Evolutionary conservation across 2,888 invertebrate species (phyloP), one percentile per base, ranked within the genome.

Genomic region (Eucriotettix oculatus): DNA sequence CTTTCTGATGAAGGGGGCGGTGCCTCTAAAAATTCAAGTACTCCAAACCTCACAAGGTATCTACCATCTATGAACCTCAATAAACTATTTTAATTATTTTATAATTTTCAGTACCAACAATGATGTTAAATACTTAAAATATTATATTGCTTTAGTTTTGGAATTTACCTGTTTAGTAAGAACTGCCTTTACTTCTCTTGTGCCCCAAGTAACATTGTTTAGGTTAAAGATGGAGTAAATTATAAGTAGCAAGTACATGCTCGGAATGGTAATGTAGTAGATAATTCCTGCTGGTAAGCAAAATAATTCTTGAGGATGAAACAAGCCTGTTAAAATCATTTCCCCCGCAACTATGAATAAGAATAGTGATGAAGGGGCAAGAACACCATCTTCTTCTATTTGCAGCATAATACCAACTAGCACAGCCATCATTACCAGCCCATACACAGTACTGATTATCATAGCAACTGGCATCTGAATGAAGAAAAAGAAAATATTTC

Each of bases 121-220:
- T 29, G 29, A 29, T 29, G 29, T 29, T 29, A 29, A 29, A 29
- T 29, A 29, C 29, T 29, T 29, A 29, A 29, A 29, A 29, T 29
- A 29, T 29, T 5, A 29, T 29, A 29, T 29, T 29, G 7, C 29
- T 5, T 29, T 29, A 29, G 2, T 29, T 29, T 29, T 29, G 29
- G 54, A 52, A 54, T 59, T 16, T 40, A 64, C 71, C 70, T 64
- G 66, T 54, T 63, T 62, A 10, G 67, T 68, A 64, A 68, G 70
- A 68, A 73, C 77, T 48, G 55, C 16, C 10, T 70, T 72, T 11
- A 77, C 85, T 72, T 95, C 96, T 63, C 96, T 77, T 0, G 95
- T 96, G 7, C 96, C 96, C 96, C 96, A 96, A 1, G 88, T 85
- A 5, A 96, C 89, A 68, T 92, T 87, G 71, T 96, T 91, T 75